Percentiles rank a stretch among this genome's conserved stretches.
Evolutionary conservation across 2,113 vertebrate genomes (phyloP).

Genomic region (Siphamia tubifer): DNA sequence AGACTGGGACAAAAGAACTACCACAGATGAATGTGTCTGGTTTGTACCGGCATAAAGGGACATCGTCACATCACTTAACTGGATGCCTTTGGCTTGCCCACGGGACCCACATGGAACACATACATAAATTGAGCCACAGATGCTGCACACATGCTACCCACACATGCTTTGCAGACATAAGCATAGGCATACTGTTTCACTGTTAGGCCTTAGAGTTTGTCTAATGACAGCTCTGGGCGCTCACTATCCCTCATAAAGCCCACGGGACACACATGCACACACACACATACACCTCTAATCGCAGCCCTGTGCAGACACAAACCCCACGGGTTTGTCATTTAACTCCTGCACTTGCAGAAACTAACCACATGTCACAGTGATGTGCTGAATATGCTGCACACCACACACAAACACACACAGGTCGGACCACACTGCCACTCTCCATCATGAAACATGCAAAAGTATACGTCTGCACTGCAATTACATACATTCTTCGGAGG

Average conservation of each 20-base stretch:
- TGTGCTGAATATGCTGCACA: conserved; percentile 2
- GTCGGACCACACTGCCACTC: background rate
- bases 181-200: conserved; percentile 8
- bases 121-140: conserved; percentile 29
- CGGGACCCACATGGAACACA: conserved; percentile 32
- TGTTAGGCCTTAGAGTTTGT: conserved; percentile 37
- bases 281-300: conserved; percentile 66
- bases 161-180: background rate
- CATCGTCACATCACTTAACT: conserved; percentile 30
- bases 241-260: conserved; percentile 49
- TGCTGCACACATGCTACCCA: conserved; percentile 32
- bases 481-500: conserved; percentile 11
- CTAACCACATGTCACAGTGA: conserved; percentile 62
- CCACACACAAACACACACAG: conserved; percentile 2
- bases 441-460: background rate
- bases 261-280: conserved; percentile 28
- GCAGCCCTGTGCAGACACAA: conserved; percentile 60
- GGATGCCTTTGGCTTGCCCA: conserved; percentile 24
- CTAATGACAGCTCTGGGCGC: conserved; percentile 64
- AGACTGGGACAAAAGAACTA: background rate
- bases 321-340: conserved; percentile 77
- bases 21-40: conserved; percentile 39
- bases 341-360: conserved; percentile 79
- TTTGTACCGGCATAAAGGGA: conserved; percentile 18
- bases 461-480: background rate